Percentiles rank a stretch among this genome's conserved stretches.
These are phyloP conservation scores for Trochalopteron elliotii DNA, from an alignment of 2,113 vertebrate genomes.

Conservation along the genomic window DNA sequence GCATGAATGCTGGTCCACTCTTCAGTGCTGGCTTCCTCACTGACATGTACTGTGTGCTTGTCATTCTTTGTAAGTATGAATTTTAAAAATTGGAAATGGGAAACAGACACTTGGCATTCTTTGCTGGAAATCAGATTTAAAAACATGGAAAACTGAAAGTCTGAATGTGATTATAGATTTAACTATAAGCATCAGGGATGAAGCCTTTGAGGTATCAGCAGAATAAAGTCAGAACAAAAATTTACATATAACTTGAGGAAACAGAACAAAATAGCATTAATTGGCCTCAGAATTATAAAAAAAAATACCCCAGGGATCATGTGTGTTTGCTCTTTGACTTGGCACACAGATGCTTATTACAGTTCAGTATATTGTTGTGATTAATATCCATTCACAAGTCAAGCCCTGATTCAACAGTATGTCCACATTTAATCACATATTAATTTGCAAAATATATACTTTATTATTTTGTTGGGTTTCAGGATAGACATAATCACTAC, in stretches of 20 bases:
- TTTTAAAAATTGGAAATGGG: neutral
- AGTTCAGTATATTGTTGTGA: neutral
- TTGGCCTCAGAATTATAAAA: neutral
- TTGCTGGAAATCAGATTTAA: neutral
- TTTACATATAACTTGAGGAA: neutral
- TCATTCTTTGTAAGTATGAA: neutral
- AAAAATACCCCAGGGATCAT: neutral
- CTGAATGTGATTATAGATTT: neutral
- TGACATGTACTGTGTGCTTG: neutral
- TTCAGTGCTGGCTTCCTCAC: neutral
- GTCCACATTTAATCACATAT: neutral
- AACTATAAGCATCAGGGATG: neutral
- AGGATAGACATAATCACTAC: neutral
- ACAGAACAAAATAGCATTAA: neutral
- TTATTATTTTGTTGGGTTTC: neutral
- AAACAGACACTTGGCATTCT: neutral
- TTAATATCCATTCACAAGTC: neutral
- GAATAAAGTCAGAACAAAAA: neutral
- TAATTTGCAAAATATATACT: neutral
- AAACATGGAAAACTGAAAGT: neutral
- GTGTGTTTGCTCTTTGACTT: neutral
- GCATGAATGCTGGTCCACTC: neutral
- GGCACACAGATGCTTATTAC: neutral
- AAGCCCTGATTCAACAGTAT: neutral
- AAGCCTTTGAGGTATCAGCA: neutral